Conservation (phyloP, 2,113 vertebrate species). For the Ailuropoda melanoleuca region DNA sequence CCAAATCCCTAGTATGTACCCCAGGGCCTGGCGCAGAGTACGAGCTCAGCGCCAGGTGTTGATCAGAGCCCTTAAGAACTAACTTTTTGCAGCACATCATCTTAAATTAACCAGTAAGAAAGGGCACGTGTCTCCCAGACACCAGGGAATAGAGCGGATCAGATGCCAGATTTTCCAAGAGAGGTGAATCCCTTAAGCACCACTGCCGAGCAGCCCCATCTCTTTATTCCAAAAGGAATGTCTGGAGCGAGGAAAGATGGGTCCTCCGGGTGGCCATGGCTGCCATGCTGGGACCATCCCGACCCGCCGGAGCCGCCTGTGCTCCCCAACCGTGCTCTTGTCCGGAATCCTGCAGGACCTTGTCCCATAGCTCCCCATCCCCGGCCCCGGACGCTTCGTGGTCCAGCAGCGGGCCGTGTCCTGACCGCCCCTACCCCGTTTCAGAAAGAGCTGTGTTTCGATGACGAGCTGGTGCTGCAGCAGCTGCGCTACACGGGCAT, state of each 20-base stretch:
- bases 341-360: fast-evolving
- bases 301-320: fast-evolving
- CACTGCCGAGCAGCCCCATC: background rate
- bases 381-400: fast-evolving
- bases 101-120: no score
- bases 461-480: slow-evolving; percentile 94
- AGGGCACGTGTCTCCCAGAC: background rate
- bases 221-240: background rate
- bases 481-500: slow-evolving; percentile 98
- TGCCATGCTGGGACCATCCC: fast-evolving
- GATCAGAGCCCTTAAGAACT: background rate
- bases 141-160: background rate
- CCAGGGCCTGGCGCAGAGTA: background rate
- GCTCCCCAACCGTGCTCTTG: fast-evolving
- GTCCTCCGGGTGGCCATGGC: background rate
- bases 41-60: no score
- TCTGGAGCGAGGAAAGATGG: background rate
- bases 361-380: background rate
- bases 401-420: background rate
- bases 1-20: background rate
- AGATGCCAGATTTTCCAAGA: background rate
- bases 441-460: slow-evolving; percentile 95
- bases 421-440: background rate
- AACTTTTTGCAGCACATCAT: background rate
- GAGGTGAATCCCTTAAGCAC: background rate